Percentiles rank a stretch among this genome's conserved stretches.
Conservation (phyloP, 2,888 invertebrate species). For the Stegana nigrithorax region DNA sequence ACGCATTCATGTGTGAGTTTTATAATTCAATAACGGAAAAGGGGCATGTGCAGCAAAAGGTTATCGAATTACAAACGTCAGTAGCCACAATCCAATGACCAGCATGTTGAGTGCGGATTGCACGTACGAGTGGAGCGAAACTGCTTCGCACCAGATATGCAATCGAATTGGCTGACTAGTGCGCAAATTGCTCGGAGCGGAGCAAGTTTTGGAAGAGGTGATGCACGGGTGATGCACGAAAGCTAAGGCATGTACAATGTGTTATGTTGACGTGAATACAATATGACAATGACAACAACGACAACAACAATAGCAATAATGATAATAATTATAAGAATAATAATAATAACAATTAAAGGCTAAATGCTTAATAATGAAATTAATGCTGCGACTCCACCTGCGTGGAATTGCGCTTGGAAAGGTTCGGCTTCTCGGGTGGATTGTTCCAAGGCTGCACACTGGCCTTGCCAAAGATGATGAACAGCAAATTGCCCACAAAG, state of each 20-base stretch:
- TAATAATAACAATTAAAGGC: not conserved
- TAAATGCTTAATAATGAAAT: slow-evolving; percentile 20
- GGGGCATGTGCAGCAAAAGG: slow-evolving; percentile 29
- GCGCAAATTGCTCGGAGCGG: not conserved
- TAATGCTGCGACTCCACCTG: slow-evolving; percentile 63
- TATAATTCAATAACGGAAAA: not conserved
- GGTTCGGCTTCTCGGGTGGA: slow-evolving; percentile 55
- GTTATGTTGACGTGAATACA: not conserved
- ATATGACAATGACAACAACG: not conserved
- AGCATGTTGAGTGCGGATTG: slow-evolving; percentile 4
- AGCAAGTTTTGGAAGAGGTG: too few species aligned
- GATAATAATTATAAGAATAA: not conserved
- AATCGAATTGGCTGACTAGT: slow-evolving; percentile 51
- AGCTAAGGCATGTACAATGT: too few species aligned
- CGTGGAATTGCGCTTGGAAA: slow-evolving; percentile 50
- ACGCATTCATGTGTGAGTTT: not conserved
- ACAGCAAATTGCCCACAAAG: slow-evolving; percentile 77
- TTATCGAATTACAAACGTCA: slow-evolving; percentile 27
- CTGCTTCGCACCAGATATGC: not conserved
- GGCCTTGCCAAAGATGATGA: slow-evolving; percentile 76
- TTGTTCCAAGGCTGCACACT: slow-evolving; percentile 80
- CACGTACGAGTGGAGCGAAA: not conserved
- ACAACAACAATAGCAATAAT: not conserved
- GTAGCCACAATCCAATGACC: slow-evolving; percentile 22
- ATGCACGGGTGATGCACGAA: too few species aligned